These are phyloP conservation scores for Listronotus oregonensis DNA, from an alignment of 1,140 invertebrate genomes.

Conservation along the genomic window DNA sequence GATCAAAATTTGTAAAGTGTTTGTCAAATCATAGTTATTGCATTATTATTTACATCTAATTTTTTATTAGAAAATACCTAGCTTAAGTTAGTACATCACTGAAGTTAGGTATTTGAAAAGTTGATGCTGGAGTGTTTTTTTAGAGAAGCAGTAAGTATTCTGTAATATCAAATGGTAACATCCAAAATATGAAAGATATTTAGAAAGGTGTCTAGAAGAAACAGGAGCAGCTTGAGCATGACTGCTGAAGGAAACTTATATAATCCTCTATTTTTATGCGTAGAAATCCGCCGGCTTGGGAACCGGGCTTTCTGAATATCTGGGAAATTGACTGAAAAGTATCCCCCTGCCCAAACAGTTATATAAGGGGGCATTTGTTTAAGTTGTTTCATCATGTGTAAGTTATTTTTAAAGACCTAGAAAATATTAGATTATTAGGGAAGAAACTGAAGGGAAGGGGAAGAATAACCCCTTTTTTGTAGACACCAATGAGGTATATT, in stretches of 20 bases:
- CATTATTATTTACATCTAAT: no score
- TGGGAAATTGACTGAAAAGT: slow-evolving; percentile 79
- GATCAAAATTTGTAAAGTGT: no score
- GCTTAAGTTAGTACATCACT: no score
- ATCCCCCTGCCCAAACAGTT: slow-evolving; percentile 91
- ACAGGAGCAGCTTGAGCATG: slow-evolving; percentile 92
- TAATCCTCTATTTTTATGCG: slow-evolving; percentile 89
- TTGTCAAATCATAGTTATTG: no score
- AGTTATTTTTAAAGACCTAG: slow-evolving; percentile 48
- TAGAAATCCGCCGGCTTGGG: slow-evolving; percentile 78
- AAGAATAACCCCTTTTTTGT: no score
- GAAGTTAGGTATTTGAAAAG: no score
- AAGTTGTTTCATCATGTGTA: slow-evolving; percentile 96
- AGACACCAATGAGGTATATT: no score
- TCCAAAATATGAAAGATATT: slow-evolving; percentile 90
- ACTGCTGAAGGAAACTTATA: slow-evolving; percentile 93
- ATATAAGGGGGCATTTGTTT: slow-evolving; percentile 92
- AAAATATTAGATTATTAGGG: not conserved
- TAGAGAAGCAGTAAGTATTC: slow-evolving; percentile 85
- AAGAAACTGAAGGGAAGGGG: no score
- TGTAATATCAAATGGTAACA: slow-evolving; percentile 97
- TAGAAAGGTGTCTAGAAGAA: slow-evolving; percentile 80
- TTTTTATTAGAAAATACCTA: no score
- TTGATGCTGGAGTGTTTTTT: not conserved
- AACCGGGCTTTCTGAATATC: slow-evolving; percentile 89